Percentiles rank a stretch among this genome's conserved stretches.
phyloP scores from a whole-genome alignment of 2,113 vertebrate species.

The Plectropomus leopardus region DNA sequence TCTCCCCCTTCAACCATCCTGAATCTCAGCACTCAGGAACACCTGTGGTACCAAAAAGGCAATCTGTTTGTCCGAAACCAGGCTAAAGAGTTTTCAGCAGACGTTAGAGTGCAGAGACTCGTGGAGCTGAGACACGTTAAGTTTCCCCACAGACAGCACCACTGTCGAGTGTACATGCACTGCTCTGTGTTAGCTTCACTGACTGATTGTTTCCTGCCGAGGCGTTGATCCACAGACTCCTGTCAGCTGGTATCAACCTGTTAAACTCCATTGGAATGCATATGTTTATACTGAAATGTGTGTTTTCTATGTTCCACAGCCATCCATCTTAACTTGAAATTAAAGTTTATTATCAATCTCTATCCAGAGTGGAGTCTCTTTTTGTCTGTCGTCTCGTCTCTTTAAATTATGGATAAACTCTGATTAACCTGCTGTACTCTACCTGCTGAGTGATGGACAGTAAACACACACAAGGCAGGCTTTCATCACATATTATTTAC shows the following conservation, averaged over 20 bases:
- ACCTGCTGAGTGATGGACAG: too few relatives aligned
- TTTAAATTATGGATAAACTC: neutral
- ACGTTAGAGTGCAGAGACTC: slow-evolving; percentile 66
- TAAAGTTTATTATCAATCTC: slow-evolving; percentile 85
- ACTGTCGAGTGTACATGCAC: slow-evolving; percentile 57
- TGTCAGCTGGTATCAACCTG: slow-evolving; percentile 73
- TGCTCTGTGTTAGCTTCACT: slow-evolving; percentile 40
- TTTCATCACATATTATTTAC: too few relatives aligned
- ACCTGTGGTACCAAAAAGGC: slow-evolving; percentile 9
- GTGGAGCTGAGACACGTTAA: neutral
- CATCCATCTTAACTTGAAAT: slow-evolving; percentile 86
- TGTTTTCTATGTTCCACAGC: slow-evolving; percentile 87
- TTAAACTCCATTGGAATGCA: slow-evolving; percentile 81
- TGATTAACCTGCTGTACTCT: too few relatives aligned
- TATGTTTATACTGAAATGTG: slow-evolving; percentile 86
- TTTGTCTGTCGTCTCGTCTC: neutral
- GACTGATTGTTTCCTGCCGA: slow-evolving; percentile 60
- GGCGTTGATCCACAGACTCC: slow-evolving; percentile 70
- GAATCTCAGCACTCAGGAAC: slow-evolving; percentile 48
- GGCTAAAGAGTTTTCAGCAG: slow-evolving; percentile 41
- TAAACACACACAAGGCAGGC: too few relatives aligned
- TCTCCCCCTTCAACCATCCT: slow-evolving; percentile 31
- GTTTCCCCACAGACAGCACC: slow-evolving; percentile 14
- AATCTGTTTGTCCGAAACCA: slow-evolving; percentile 48
- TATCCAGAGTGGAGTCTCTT: neutral